phyloP scores from a whole-genome alignment of 2,797 vertebrate species.

The Clarias laeviceps region DNA sequence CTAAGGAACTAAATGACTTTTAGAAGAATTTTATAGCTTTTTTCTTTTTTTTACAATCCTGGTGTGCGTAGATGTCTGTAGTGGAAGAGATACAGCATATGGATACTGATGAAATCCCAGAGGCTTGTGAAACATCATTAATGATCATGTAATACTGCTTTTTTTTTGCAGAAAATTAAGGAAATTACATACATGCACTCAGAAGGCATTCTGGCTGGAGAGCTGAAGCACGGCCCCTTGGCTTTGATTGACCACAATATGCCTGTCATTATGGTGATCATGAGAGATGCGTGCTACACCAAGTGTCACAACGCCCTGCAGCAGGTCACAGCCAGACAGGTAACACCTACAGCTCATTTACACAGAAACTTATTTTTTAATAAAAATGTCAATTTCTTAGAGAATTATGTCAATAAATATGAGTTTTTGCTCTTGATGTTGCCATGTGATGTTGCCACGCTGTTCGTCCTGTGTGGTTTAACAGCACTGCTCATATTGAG shows the following conservation, averaged over 20 bases:
- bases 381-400: not conserved
- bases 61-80: too few species aligned
- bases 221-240: conserved; percentile 92
- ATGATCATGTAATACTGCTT: not conserved
- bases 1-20: not conserved
- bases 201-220: conserved; percentile 92
- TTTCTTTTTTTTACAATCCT: not conserved
- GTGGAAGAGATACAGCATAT: not conserved
- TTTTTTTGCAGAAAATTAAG: conserved; percentile 88
- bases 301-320: conserved; percentile 96
- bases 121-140: not conserved
- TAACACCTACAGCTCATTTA: conserved; percentile 56
- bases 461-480: not conserved
- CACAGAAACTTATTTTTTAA: not conserved
- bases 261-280: conserved; percentile 96
- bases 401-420: not conserved
- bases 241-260: conserved; percentile 92
- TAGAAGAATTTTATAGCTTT: not conserved
- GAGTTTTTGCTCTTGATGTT: not conserved
- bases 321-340: conserved; percentile 91
- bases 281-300: conserved; percentile 89
- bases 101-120: not conserved
- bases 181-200: conserved; percentile 99
- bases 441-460: not conserved
- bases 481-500: not conserved